Evolutionary conservation across 2,797 vertebrate genomes (phyloP), one percentile per base, ranked within the genome.

Genomic region (Scolopax bukidnonensis): DNA sequence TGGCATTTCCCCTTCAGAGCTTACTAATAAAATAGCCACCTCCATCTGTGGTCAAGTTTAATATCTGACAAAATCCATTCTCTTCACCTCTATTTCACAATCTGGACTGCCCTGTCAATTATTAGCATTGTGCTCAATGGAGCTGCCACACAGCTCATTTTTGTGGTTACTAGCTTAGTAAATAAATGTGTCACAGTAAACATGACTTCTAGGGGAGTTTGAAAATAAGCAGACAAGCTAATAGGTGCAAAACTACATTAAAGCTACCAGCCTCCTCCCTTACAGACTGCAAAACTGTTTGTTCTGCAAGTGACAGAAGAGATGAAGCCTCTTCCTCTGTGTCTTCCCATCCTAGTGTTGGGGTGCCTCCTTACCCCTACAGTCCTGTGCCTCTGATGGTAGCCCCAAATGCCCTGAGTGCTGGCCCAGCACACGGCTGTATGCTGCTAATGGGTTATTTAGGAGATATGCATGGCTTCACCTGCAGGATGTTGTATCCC

Each of bases 101-200:
- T 80, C 45, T 89, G 89, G 74, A 71, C 51, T 89, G 79, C 93
- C 76, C 79, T 92, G 87, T 75, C 91, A 96, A 81, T 96, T 96
- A 93, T 93, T 89, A 94, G 69, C 89, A 84, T 84, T 95, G 90
- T 60, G 90, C 87, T 94, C 96, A 78, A 86, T 78, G 84, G 95
- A 91, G 65, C 85, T 91, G 89, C 91, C 79, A 45, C 91, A 94
- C 87, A 96, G 89, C 92, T 96, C 94, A 71, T 97, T 96, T 92
- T 75, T 90, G 94, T 73, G 59, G 61, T 90, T 93, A 73, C 91
- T 88, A 85, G 94, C 76, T 94, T 96, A 91, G 92, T 81, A 95
- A 96, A 97, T 95, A 93, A 96, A 96, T 59, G 82, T 96, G 95
- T 94, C 84, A 78, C 87, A 79, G 54, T 95, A 95, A 95, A 92